Percentiles rank a stretch among this genome's conserved stretches.
Evolutionary conservation across 2,888 invertebrate genomes (phyloP).

Genomic region (Synanthedon andrenaeformis): DNA sequence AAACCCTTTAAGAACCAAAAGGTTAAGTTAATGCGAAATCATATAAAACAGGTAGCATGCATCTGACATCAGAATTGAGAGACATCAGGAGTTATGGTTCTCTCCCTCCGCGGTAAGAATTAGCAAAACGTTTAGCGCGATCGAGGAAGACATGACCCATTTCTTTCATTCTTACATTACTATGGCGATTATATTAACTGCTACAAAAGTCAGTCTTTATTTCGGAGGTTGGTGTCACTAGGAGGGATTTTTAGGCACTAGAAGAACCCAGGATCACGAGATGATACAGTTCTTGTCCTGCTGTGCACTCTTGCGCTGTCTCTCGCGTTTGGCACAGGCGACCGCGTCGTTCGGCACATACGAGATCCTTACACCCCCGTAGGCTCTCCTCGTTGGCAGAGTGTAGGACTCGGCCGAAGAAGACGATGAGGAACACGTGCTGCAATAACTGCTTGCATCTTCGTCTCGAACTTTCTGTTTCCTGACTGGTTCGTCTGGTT

Average conservation of each 20-base stretch:
- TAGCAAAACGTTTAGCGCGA: neutral
- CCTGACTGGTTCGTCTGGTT: conserved; percentile 50
- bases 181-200: conserved; percentile 54
- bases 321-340: conserved; percentile 81
- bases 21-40: too few relatives aligned
- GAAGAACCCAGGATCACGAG: conserved; percentile 75
- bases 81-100: conserved; percentile 15
- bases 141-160: conserved; percentile 28
- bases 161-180: conserved; percentile 28
- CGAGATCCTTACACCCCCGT: conserved; percentile 89
- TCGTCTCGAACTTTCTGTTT: conserved; percentile 60
- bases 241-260: conserved; percentile 32
- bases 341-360: conserved; percentile 94
- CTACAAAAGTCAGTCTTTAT: conserved; percentile 61
- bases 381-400: conserved; percentile 83
- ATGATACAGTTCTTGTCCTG: conserved; percentile 88
- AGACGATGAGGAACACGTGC: conserved; percentile 91
- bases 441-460: conserved; percentile 82
- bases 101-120: conserved; percentile 1
- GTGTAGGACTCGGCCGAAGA: conserved; percentile 91
- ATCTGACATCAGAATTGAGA: too few relatives aligned
- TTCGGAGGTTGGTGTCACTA: conserved; percentile 60
- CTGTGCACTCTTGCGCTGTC: conserved; percentile 70
- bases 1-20: too few relatives aligned
- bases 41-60: too few relatives aligned